A percentile compares a stretch with the other conserved stretches of the same genome.
Evolutionary conservation across 2,113 vertebrate species (phyloP).

Genomic region (Mobula hypostoma): DNA sequence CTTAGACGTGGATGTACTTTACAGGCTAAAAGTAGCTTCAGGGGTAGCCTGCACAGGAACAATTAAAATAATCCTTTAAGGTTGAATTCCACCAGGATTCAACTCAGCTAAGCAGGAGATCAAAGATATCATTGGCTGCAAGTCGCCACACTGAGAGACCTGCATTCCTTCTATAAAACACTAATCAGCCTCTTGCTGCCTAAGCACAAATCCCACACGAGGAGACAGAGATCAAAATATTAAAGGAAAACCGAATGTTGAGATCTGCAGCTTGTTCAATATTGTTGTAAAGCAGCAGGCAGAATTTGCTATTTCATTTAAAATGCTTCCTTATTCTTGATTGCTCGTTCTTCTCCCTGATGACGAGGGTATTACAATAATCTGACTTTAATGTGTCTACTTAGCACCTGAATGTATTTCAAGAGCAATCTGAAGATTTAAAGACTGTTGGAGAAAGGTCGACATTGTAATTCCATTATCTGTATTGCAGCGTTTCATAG

Average conservation of each 20-base stretch:
- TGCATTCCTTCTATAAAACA: conserved; percentile 6
- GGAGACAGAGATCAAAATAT: not conserved
- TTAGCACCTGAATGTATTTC: not conserved
- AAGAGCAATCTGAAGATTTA: not conserved
- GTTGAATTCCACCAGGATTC: conserved; percentile 1
- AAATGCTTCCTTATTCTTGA: not conserved
- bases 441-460: no score
- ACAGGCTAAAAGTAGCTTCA: not conserved
- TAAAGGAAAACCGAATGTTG: not conserved
- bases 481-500: not conserved
- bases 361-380: not conserved
- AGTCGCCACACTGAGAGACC: not conserved
- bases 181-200: conserved; percentile 18
- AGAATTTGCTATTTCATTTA: not conserved
- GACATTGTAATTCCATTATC: not conserved
- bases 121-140: conserved; percentile 8
- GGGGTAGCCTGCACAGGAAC: not conserved
- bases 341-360: not conserved
- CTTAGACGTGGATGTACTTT: conserved; percentile 17
- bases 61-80: conserved; percentile 23
- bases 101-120: not conserved
- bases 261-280: not conserved
- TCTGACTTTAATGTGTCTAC: not conserved
- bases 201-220: not conserved
- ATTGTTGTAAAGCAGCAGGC: not conserved